Evolutionary conservation across 2,888 invertebrate species (phyloP).

Genomic region (Andrena haemorrhoa): DNA sequence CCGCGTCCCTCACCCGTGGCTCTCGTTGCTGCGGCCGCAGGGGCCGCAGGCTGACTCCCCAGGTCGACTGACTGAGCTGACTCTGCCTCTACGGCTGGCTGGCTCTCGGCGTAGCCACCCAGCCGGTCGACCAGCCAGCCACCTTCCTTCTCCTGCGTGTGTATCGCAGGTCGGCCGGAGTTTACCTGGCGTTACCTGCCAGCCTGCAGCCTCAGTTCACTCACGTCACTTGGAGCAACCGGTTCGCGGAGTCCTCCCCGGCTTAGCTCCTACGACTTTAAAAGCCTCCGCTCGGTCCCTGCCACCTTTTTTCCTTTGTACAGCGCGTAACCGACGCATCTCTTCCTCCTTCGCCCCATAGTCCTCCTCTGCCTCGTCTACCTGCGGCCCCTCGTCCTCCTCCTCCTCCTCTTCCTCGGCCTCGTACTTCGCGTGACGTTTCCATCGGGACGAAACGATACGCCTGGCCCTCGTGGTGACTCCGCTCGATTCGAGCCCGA

Average conservation of each 20-base stretch:
- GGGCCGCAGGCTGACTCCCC: conserved; percentile 74
- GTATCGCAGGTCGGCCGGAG: conserved; percentile 79
- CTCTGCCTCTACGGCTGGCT: conserved; percentile 79
- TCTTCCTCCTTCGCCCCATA: conserved; percentile 37
- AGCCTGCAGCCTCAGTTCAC: conserved; percentile 83
- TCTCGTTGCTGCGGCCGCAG: conserved; percentile 72
- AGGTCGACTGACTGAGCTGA: conserved; percentile 75
- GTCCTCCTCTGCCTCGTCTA: not conserved
- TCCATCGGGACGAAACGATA: conserved; percentile 37
- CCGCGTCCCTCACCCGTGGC: conserved; percentile 63
- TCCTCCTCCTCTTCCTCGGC: conserved; percentile 11
- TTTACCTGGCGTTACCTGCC: conserved; percentile 84
- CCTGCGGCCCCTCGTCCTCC: conserved; percentile 1
- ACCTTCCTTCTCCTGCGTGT: conserved; percentile 66
- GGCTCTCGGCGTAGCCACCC: conserved; percentile 69
- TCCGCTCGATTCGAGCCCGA: conserved; percentile 27
- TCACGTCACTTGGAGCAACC: conserved; percentile 84
- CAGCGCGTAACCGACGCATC: conserved; percentile 51
- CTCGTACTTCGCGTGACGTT: conserved; percentile 52
- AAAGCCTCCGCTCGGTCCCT: conserved; percentile 60
- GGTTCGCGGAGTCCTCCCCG: conserved; percentile 79
- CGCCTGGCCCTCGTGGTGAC: conserved; percentile 39
- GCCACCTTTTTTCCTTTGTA: conserved; percentile 52
- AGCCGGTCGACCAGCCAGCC: conserved; percentile 71
- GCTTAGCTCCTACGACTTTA: conserved; percentile 69